Conservation (phyloP, 2,888 invertebrate genomes). For the Rhingia rostrata region DNA sequence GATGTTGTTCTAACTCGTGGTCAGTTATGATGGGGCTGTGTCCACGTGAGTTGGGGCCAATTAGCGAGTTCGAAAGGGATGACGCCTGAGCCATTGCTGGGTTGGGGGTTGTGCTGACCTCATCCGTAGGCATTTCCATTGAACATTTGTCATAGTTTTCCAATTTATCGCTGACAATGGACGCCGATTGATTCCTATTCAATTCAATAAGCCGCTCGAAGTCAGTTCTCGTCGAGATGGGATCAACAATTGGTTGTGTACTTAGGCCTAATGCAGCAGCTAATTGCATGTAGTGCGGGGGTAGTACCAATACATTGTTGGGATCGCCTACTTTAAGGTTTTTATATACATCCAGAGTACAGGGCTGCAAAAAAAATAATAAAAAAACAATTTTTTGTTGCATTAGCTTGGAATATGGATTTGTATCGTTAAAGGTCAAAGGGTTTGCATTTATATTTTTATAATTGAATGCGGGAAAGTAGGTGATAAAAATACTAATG, state of each 20-base stretch:
- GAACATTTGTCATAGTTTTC: slow-evolving; percentile 68
- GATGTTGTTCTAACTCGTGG: slow-evolving; percentile 61
- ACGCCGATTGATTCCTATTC: slow-evolving; percentile 78
- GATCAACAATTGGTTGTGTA: slow-evolving; percentile 80
- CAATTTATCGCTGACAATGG: slow-evolving; percentile 64
- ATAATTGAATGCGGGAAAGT: too few species aligned
- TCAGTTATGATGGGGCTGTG: slow-evolving; percentile 59
- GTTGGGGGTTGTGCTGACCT: slow-evolving; percentile 64
- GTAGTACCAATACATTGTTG: slow-evolving; percentile 85
- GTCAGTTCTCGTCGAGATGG: slow-evolving; percentile 80
- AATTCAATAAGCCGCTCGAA: slow-evolving; percentile 81
- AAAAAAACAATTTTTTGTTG: slow-evolving; percentile 2
- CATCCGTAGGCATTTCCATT: slow-evolving; percentile 71
- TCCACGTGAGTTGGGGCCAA: slow-evolving; percentile 50
- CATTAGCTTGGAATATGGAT: background rate
- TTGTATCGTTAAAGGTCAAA: background rate
- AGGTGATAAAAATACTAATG: too few species aligned
- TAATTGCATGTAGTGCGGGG: slow-evolving; percentile 85
- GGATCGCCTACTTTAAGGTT: slow-evolving; percentile 82
- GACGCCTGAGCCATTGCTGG: slow-evolving; percentile 47
- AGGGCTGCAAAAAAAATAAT: slow-evolving; percentile 73
- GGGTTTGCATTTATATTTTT: too few species aligned
- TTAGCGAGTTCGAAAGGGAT: slow-evolving; percentile 46
- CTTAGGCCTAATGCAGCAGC: slow-evolving; percentile 83
- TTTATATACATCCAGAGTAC: slow-evolving; percentile 80